A percentile compares a stretch with the other conserved stretches of the same genome.
Conservation (phyloP, 1,140 invertebrate species). For the Euwallacea fornicatus region DNA sequence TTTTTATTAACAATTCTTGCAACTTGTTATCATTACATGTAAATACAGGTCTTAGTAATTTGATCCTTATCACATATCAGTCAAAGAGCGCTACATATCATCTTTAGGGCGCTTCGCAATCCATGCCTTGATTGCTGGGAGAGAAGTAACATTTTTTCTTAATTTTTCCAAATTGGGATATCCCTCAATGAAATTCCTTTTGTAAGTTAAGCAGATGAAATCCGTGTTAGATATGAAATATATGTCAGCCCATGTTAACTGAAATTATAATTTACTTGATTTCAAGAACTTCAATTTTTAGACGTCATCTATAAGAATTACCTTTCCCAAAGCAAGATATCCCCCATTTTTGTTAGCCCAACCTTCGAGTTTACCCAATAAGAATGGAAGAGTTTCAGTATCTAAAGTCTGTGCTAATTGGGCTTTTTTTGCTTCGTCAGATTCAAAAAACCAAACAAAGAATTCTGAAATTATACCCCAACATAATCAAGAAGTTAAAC, state of each 20-base stretch:
- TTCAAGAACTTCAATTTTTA: background rate
- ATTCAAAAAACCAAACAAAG: background rate
- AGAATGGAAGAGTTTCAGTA: conserved; percentile 59
- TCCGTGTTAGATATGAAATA: conserved; percentile 61
- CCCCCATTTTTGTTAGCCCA: conserved; percentile 59
- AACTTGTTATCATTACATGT: too few relatives aligned
- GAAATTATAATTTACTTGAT: conserved; percentile 41
- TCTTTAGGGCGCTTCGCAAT: conserved; percentile 61
- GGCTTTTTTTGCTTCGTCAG: conserved; percentile 22
- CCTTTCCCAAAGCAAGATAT: conserved; percentile 54
- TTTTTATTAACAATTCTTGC: too few relatives aligned
- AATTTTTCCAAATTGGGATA: conserved; percentile 62
- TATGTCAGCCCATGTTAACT: conserved; percentile 65
- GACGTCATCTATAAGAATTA: background rate
- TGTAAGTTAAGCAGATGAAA: conserved; percentile 54
- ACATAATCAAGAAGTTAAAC: background rate
- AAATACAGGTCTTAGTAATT: background rate
- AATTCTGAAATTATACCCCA: background rate
- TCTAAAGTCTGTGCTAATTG: conserved; percentile 50
- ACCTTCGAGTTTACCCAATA: conserved; percentile 59
- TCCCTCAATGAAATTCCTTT: conserved; percentile 61
- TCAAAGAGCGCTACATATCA: background rate
- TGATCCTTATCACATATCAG: background rate
- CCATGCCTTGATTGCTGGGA: conserved; percentile 67
- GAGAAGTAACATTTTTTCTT: conserved; percentile 57